Percentiles rank a stretch among this genome's conserved stretches.
These are phyloP conservation scores for Rhagoletis pomonella DNA, from an alignment of 1,140 invertebrate genomes.

Conservation along the genomic window DNA sequence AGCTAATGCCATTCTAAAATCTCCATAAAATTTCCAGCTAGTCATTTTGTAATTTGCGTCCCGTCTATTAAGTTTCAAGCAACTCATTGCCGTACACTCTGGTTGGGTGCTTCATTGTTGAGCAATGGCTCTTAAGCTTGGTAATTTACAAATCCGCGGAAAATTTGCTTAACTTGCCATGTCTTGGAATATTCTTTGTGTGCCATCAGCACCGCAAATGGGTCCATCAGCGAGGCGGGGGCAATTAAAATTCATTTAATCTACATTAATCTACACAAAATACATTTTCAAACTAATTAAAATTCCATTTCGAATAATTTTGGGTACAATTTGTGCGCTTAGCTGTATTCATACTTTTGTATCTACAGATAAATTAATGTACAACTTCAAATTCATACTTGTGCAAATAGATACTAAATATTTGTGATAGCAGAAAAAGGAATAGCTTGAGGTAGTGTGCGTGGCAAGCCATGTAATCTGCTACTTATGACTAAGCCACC, in stretches of 20 bases:
- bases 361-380: too few species aligned
- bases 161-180: neutral
- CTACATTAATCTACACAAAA: neutral
- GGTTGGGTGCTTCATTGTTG: too few species aligned
- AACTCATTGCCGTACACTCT: too few species aligned
- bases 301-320: constrained; percentile 33
- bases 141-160: neutral
- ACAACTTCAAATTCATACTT: too few species aligned
- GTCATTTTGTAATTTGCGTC: too few species aligned
- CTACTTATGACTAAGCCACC: constrained; percentile 19
- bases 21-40: too few species aligned
- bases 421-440: neutral
- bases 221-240: neutral
- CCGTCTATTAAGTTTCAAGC: too few species aligned
- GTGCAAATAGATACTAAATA: too few species aligned
- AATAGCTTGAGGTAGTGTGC: neutral
- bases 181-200: neutral
- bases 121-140: neutral
- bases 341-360: neutral
- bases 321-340: neutral
- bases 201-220: neutral
- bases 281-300: constrained; percentile 27
- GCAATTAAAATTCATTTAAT: constrained; percentile 15
- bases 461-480: neutral
- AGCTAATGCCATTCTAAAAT: too few species aligned